Percentiles rank a stretch among this genome's conserved stretches.
These are phyloP conservation scores for Drosophila aff. DNA, from an alignment of 1,140 invertebrate species.

Conservation along the genomic window DNA sequence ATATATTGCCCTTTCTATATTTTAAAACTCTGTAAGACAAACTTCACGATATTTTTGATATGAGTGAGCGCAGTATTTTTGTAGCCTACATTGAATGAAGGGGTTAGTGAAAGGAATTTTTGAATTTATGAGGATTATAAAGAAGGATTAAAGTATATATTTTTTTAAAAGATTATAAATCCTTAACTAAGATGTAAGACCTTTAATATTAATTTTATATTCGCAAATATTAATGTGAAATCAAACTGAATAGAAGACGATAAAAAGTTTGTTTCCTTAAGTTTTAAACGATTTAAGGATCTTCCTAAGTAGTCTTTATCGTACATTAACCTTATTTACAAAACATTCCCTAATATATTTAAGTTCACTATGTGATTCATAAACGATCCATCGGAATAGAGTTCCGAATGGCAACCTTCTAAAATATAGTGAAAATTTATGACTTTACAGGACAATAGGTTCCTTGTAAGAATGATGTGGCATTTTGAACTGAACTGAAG, in stretches of 20 bases:
- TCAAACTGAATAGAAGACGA: background rate
- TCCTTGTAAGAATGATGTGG: background rate
- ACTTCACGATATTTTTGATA: background rate
- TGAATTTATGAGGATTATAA: background rate
- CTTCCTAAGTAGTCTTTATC: background rate
- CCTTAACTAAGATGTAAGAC: background rate
- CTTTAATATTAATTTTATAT: background rate
- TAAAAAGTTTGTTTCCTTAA: background rate
- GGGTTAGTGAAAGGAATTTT: background rate
- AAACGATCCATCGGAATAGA: background rate
- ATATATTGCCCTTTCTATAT: too few relatives aligned
- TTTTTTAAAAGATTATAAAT: background rate
- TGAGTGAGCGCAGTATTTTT: background rate
- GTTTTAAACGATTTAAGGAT: too few relatives aligned
- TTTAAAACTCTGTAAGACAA: background rate
- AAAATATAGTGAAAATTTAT: background rate
- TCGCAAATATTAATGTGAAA: background rate
- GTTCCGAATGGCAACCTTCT: background rate
- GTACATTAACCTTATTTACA: background rate
- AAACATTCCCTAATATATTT: background rate
- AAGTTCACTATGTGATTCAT: background rate
- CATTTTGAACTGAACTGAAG: constrained; percentile 1
- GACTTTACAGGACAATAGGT: background rate
- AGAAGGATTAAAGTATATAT: background rate
- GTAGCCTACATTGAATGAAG: background rate